Percentiles rank a stretch among this genome's conserved stretches.
These are phyloP conservation scores for Spilogale gracilis DNA, from an alignment of 2,113 vertebrate species.

Conservation along the genomic window DNA sequence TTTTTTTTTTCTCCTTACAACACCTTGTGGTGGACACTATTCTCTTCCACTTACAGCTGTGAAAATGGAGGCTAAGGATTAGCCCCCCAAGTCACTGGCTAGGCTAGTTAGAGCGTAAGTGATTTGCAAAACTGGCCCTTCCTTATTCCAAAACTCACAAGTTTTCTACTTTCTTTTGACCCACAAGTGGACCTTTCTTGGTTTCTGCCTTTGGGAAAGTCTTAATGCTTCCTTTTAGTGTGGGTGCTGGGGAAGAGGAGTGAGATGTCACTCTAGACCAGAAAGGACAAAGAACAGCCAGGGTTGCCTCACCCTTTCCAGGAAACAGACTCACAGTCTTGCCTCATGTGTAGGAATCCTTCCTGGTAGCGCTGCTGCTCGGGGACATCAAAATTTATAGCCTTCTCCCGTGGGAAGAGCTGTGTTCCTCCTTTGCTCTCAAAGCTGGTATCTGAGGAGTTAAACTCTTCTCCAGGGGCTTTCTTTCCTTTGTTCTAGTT, in stretches of 20 bases:
- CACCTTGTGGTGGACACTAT: neutral
- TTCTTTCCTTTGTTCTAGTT: constrained; percentile 19
- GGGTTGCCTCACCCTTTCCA: neutral
- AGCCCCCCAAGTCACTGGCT: neutral
- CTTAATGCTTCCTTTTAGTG: neutral
- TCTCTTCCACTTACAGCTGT: neutral
- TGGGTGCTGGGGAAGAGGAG: neutral
- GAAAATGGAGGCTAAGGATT: neutral
- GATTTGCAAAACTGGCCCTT: neutral
- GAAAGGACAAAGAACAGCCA: neutral
- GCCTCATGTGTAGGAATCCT: neutral
- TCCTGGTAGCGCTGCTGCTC: neutral
- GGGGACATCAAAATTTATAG: neutral
- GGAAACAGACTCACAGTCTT: neutral
- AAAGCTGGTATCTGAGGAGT: neutral
- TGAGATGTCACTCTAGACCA: neutral
- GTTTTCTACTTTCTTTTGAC: neutral
- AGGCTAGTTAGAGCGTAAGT: neutral
- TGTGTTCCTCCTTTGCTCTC: neutral
- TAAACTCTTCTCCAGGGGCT: neutral
- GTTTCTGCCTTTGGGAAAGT: neutral
- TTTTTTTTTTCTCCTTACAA: neutral
- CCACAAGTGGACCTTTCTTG: fast-evolving
- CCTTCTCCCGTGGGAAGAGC: neutral
- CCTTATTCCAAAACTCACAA: neutral